Percentiles rank a stretch among this genome's conserved stretches.
phyloP scores from a whole-genome alignment of 2,888 invertebrate genomes.

The Ligdia adustata region DNA sequence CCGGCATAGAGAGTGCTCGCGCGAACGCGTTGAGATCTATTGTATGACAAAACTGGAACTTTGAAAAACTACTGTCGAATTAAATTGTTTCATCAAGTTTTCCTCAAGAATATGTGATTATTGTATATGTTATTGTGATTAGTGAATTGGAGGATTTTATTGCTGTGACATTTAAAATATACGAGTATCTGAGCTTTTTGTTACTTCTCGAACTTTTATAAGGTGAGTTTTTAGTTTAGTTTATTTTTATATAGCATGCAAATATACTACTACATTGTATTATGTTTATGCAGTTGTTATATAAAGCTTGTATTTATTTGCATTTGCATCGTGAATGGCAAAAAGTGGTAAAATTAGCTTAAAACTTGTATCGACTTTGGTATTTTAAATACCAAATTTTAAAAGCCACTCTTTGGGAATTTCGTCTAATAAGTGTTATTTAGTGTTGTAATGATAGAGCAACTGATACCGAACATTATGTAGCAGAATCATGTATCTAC shows the following conservation, averaged over 20 bases:
- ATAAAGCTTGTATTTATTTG: slow-evolving; percentile 9
- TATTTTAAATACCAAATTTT: too few relatives aligned
- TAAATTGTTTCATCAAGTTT: slow-evolving; percentile 12
- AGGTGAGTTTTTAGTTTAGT: slow-evolving; percentile 21
- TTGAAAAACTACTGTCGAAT: slow-evolving; percentile 9
- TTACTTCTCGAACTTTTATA: slow-evolving; percentile 18
- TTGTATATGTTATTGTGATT: slow-evolving; percentile 25
- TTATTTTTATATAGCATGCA: neutral
- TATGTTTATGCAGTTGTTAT: slow-evolving; percentile 8
- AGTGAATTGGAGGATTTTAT: slow-evolving; percentile 27
- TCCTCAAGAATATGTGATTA: slow-evolving; percentile 11
- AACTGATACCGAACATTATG: neutral
- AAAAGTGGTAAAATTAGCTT: slow-evolving; percentile 19
- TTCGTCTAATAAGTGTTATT: neutral
- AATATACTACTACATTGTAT: too few relatives aligned
- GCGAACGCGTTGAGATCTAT: slow-evolving; percentile 58
- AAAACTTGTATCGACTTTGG: slow-evolving; percentile 13
- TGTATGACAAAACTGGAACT: slow-evolving; percentile 37
- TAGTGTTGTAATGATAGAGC: neutral
- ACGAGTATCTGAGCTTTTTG: slow-evolving; percentile 21
- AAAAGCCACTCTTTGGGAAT: slow-evolving; percentile 6
- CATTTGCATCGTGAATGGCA: slow-evolving; percentile 10
- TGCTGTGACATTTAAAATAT: slow-evolving; percentile 26
- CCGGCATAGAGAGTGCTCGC: slow-evolving; percentile 63
- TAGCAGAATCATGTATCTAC: too few relatives aligned